These are phyloP conservation scores for Drymodes brunneopygia DNA, from an alignment of 2,113 vertebrate genomes.

Conservation along the genomic window DNA sequence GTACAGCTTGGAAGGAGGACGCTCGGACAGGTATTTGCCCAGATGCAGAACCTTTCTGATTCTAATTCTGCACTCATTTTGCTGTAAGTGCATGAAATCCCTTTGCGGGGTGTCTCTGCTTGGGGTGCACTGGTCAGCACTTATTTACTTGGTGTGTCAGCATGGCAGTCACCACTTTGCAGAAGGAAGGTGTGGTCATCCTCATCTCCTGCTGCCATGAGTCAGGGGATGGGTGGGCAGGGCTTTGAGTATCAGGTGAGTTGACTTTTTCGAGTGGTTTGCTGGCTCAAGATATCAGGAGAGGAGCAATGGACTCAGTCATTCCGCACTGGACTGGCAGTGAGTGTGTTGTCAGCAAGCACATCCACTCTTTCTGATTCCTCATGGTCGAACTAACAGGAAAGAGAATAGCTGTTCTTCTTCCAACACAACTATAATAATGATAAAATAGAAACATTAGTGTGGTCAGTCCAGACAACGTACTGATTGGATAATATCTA, in stretches of 20 bases:
- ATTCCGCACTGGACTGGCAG: background rate
- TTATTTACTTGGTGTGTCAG: background rate
- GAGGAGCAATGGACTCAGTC: background rate
- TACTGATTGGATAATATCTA: background rate
- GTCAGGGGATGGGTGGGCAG: background rate
- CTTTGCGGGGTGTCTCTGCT: background rate
- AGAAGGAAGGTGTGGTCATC: background rate
- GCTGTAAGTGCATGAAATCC: background rate
- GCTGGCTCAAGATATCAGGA: background rate
- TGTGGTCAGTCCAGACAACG: background rate
- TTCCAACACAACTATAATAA: background rate
- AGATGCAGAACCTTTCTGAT: accelerated
- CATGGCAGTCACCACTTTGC: background rate
- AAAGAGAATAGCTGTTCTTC: background rate
- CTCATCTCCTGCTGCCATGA: background rate
- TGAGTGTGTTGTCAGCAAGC: background rate
- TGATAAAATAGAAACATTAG: background rate
- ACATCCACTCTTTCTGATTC: background rate
- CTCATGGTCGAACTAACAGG: background rate
- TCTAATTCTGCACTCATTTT: background rate
- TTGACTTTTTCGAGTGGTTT: background rate
- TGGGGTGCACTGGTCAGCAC: background rate
- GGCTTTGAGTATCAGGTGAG: background rate
- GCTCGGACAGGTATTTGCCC: constrained; percentile 85
- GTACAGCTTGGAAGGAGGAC: constrained; percentile 89